Evolutionary conservation across 2,113 vertebrate genomes (phyloP), one percentile per base, ranked within the genome.

Genomic region (Siphamia tubifer): DNA sequence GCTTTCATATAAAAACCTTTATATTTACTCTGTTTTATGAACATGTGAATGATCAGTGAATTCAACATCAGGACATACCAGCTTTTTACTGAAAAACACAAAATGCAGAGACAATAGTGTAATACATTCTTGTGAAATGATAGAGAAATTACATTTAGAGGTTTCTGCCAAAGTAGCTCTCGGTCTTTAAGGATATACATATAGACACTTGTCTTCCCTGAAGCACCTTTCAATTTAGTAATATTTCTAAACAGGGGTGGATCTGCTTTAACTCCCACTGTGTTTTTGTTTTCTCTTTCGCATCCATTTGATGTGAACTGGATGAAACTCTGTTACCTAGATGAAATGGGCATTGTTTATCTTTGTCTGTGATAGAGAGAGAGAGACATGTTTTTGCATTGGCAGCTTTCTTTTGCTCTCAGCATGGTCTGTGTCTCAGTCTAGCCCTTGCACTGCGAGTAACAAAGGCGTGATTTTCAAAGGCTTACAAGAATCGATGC

Each of bases 391-490:
- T 40, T 70, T 38, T 69, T 44, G 28, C 12, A 5, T 21, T 60
- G 62, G 63, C 49, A 27, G 42, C 51, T 72, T 49, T 30, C 68
- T 49, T 54, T 8, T 39, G 6, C 66, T 77, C 75, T 8, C 68
- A 74, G 75, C 72, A 32, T 53, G 71, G 31, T 56, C 24, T 44
- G 42, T 2, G 40, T 66, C 52, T 70, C 16, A 6, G 57, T 55
- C 34, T 35, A n/a, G 60, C 34, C 48, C 52, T 36, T 31, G 30
- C 42, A 43, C 34, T 15, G 44, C 79, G 12, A 28, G n/a, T 34
- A 75, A 82, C 54, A 85, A 86, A 81, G 55, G 23, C 20, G 4
- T 30, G 48, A 43, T 81, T 79, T 67, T 51, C 12, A 44, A 64
- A 77, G 34, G 51, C 32, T 53, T 12, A 47, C 13, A 3, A 60